phyloP scores from a whole-genome alignment of 2,113 vertebrate genomes.

The Plecotus auritus region DNA sequence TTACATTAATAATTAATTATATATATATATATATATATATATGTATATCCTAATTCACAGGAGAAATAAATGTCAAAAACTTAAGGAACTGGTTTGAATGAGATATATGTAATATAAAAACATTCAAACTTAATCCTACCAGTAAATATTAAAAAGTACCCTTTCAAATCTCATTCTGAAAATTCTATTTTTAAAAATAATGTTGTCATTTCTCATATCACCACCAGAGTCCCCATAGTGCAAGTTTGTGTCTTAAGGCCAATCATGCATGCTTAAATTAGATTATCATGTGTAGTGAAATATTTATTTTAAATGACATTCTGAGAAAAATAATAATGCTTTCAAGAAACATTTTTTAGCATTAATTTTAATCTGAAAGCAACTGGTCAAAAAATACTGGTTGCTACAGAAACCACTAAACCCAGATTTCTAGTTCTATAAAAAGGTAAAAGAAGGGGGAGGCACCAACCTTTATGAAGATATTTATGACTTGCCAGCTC shows the following conservation, averaged over 20 bases:
- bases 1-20: not conserved
- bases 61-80: not conserved
- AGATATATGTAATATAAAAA: not conserved
- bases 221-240: not conserved
- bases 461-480: not conserved
- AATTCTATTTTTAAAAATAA: not conserved
- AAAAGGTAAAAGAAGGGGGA: not conserved
- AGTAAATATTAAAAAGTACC: not conserved
- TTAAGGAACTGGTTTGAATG: not conserved
- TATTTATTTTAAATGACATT: constrained; percentile 41
- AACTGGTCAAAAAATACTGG: not conserved
- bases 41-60: not conserved
- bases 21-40: not conserved
- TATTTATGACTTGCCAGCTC: not conserved
- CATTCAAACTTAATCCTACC: not conserved
- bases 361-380: constrained; percentile 19
- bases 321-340: not conserved
- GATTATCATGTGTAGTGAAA: not conserved
- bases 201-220: not conserved
- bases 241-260: not conserved
- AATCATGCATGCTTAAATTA: constrained; percentile 13
- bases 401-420: constrained; percentile 34
- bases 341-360: not conserved
- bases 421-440: not conserved
- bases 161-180: not conserved